phyloP scores from a whole-genome alignment of 2,888 invertebrate species.

The Theodoxus fluviatilis region DNA sequence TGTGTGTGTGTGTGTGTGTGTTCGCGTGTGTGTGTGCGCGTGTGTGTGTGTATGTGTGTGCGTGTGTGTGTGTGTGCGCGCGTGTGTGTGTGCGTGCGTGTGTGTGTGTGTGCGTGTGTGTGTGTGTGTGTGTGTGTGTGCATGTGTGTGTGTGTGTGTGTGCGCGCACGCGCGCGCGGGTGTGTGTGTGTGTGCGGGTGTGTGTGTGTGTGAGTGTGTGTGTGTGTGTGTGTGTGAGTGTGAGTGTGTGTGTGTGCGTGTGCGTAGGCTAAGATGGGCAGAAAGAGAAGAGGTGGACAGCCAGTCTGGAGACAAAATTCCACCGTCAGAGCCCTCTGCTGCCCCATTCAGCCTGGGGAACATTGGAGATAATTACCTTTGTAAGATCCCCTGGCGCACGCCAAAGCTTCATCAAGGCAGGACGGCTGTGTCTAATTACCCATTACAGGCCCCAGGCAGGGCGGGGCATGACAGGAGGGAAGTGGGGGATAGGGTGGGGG shows the following conservation, averaged over 20 bases:
- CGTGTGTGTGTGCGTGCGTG: background rate
- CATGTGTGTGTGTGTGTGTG: background rate
- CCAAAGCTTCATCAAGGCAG: no score
- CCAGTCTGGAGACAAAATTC: no score
- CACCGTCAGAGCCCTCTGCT: no score
- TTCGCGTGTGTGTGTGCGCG: background rate
- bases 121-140: background rate
- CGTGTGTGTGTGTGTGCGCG: constrained; percentile 7
- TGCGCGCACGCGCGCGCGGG: background rate
- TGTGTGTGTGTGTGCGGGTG: constrained; percentile 6
- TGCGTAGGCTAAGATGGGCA: no score
- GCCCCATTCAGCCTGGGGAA: no score
- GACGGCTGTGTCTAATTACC: no score
- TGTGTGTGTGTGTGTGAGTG: constrained; percentile 15
- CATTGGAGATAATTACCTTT: no score
- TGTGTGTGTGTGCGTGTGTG: constrained; percentile 2
- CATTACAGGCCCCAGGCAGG: no score
- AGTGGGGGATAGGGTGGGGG: background rate
- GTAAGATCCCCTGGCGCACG: no score
- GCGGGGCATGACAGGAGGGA: constrained; percentile 28
- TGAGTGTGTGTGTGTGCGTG: no score
- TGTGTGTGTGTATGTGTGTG: constrained; percentile 11
- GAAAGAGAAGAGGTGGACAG: no score
- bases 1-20: constrained; percentile 8
- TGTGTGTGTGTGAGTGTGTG: constrained; percentile 20